A percentile compares a stretch with the other conserved stretches of the same genome.
Evolutionary conservation across 2,888 invertebrate species (phyloP).

Genomic region (Archips xylosteana): DNA sequence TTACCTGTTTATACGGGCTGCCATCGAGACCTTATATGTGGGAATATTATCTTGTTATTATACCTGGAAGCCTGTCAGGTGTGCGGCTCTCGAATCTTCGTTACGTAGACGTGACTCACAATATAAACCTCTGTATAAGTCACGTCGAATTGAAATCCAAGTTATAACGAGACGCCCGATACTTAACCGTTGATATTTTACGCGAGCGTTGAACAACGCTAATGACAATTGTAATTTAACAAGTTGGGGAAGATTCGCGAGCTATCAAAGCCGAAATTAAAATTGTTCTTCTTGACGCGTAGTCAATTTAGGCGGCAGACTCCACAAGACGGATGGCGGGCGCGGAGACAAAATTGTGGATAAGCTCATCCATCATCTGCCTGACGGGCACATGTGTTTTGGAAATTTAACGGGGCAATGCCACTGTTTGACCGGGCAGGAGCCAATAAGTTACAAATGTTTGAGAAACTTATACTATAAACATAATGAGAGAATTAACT

Average conservation of each 20-base stretch:
- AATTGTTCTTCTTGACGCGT: constrained; percentile 29
- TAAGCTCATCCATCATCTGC: constrained; percentile 27
- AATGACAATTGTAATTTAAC: constrained; percentile 15
- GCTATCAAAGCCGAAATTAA: constrained; percentile 15
- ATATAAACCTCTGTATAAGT: constrained; percentile 1
- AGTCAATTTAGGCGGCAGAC: constrained; percentile 30
- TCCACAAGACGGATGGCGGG: constrained; percentile 32
- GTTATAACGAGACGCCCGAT: constrained; percentile 5
- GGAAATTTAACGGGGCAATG: constrained; percentile 25
- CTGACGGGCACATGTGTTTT: constrained; percentile 32
- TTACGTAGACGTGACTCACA: constrained; percentile 7
- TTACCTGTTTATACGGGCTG: constrained; percentile 12
- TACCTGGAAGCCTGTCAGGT: constrained; percentile 20
- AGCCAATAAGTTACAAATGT: background rate
- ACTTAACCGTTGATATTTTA: constrained; percentile 14
- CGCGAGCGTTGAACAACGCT: constrained; percentile 5
- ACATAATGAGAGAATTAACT: background rate
- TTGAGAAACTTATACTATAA: background rate
- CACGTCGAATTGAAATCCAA: constrained; percentile 4
- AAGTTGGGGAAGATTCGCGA: constrained; percentile 17
- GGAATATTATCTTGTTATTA: constrained; percentile 23
- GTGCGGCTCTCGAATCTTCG: constrained; percentile 11
- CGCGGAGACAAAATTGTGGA: constrained; percentile 33
- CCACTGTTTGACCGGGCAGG: background rate
- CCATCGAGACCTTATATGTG: background rate